Conservation (phyloP, 1,140 invertebrate genomes). For the Pseudomyrmex concolor region DNA sequence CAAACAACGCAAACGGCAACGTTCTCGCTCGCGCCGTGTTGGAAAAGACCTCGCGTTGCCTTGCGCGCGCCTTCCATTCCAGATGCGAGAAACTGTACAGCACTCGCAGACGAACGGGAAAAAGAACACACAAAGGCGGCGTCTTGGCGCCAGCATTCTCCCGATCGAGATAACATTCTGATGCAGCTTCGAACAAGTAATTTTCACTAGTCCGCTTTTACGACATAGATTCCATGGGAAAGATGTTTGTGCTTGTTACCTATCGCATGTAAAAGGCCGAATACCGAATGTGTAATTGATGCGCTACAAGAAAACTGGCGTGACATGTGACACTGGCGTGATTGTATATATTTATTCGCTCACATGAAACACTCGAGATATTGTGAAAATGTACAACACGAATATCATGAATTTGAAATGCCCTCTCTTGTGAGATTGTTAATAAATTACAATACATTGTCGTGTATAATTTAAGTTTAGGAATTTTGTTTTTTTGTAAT, state of each 20-base stretch:
- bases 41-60: slow-evolving; percentile 18
- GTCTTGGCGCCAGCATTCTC: slow-evolving; percentile 72
- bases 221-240: slow-evolving; percentile 39
- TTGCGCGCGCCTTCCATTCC: slow-evolving; percentile 7
- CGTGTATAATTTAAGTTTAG: too few species aligned
- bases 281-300: slow-evolving; percentile 10
- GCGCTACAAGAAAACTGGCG: neutral
- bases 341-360: slow-evolving; percentile 11
- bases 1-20: slow-evolving; percentile 26
- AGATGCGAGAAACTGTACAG: neutral
- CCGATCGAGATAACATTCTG: slow-evolving; percentile 58
- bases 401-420: neutral
- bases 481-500: too few species aligned
- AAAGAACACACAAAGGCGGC: slow-evolving; percentile 60
- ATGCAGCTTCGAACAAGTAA: slow-evolving; percentile 29
- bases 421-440: neutral
- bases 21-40: slow-evolving; percentile 13
- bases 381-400: neutral
- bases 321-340: neutral
- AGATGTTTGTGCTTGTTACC: slow-evolving; percentile 28
- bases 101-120: slow-evolving; percentile 33
- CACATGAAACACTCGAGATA: neutral
- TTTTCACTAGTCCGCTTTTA: slow-evolving; percentile 19
- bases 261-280: slow-evolving; percentile 11
- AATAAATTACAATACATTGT: neutral